These are phyloP conservation scores for Osmerus eperlanus DNA, from an alignment of 2,113 vertebrate species.

Conservation along the genomic window DNA sequence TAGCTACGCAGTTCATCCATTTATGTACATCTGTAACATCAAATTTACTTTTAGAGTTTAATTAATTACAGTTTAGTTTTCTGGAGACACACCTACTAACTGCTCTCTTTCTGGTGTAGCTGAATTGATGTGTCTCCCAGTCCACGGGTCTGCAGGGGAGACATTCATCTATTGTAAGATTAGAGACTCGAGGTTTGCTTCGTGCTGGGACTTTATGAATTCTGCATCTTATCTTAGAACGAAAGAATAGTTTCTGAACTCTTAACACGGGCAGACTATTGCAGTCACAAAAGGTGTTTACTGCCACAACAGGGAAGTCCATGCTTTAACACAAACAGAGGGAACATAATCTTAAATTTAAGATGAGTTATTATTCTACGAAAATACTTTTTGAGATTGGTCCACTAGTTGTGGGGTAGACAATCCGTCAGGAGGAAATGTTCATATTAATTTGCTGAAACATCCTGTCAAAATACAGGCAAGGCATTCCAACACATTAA, in stretches of 20 bases:
- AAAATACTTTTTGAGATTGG: no score
- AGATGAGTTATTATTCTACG: neutral
- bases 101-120: constrained; percentile 23
- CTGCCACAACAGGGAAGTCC: constrained; percentile 18
- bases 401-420: no score
- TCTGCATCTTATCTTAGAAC: constrained; percentile 37
- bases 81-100: constrained; percentile 25
- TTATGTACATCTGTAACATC: constrained; percentile 8
- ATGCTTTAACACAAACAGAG: constrained; percentile 26
- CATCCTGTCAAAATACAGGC: no score
- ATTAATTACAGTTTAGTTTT: constrained; percentile 12
- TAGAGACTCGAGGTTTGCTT: constrained; percentile 28
- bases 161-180: constrained; percentile 22
- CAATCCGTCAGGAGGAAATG: no score
- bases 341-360: constrained; percentile 9
- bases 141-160: constrained; percentile 28
- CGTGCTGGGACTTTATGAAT: constrained; percentile 24
- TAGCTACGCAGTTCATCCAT: neutral
- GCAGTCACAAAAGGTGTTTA: constrained; percentile 41
- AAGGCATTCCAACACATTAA: no score
- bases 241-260: constrained; percentile 28
- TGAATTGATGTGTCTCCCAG: constrained; percentile 25
- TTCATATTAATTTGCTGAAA: no score
- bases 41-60: neutral
- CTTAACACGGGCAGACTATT: constrained; percentile 21